phyloP scores from a whole-genome alignment of 2,888 invertebrate species.

The Orthonevra nobilis region DNA sequence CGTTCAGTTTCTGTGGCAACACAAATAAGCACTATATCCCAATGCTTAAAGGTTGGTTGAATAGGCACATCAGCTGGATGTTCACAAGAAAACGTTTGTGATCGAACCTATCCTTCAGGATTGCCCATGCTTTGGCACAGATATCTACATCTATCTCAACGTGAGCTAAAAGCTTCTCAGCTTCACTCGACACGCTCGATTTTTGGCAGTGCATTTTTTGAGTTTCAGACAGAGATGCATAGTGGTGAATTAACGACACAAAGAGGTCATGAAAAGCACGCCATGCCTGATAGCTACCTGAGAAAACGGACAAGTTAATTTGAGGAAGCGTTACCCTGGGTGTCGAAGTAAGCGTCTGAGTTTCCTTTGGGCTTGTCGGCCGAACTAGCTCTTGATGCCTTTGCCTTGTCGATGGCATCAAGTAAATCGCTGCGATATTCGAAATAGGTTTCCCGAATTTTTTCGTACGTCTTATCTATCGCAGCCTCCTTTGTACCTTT shows the following conservation, averaged over 20 bases:
- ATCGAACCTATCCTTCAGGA: constrained; percentile 1
- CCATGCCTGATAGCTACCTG: not conserved
- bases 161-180: not conserved
- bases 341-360: no score
- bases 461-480: no score
- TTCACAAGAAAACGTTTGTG: constrained; percentile 15
- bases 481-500: no score
- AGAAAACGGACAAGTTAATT: not conserved
- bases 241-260: not conserved
- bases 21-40: constrained; percentile 5
- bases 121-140: not conserved
- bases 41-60: not conserved
- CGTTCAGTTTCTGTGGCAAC: not conserved
- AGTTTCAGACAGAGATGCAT: not conserved
- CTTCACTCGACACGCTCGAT: not conserved
- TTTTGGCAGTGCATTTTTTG: not conserved
- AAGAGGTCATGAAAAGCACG: not conserved
- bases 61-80: constrained; percentile 3
- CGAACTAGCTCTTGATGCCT: no score
- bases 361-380: no score
- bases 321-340: not conserved
- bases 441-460: no score
- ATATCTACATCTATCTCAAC: not conserved
- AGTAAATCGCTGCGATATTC: no score
- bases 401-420: no score